Evolutionary conservation across 2,797 vertebrate species (phyloP), one percentile per base, ranked within the genome.

Genomic region (Masticophis lateralis): DNA sequence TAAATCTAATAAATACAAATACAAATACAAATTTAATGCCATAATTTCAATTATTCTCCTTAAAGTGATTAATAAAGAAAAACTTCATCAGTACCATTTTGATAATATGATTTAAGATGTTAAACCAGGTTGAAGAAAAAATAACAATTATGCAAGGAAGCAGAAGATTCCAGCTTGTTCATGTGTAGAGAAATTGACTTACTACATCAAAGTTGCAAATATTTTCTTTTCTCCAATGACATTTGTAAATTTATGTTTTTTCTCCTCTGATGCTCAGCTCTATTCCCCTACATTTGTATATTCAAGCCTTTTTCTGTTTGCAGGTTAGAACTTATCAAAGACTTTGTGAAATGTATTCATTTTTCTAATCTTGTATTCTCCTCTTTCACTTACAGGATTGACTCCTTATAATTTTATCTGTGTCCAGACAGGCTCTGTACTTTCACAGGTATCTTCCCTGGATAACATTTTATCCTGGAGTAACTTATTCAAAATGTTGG

Each of bases 371-470:
- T 18, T 55, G n/a, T 28, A 22, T 86, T 51, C 63, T 61, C 32
- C 37, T 96, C 79, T 88, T n/a, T 55, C 92, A 95, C 92, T 93
- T 94, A 16, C 90, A 99, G 99, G 99, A 90, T 98, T 99, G 94
- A 97, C 99, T 89, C 99, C 99, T 0, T 99, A 99, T 96, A 99
- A 99, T 96, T 99, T 99, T 97, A 99, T 99, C 98, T 99, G 99
- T 3, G 99, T 99, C 55, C 99, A 99, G 97, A 99, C 98, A 0
- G 99, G 99, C 51, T 98, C 98, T 94, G 98, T 99, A 97, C 97
- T 99, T 92, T 99, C 99, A 0, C 98, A 99, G 27, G 96, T 99
- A 93, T 98, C 98, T 1, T 99, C 99, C 20, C 97, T 99, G 96
- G 99, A 99, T 91, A 98, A 98, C 93, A 96, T 99, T 93, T 98